phyloP scores from a whole-genome alignment of 1,140 invertebrate genomes.

The Agraylea sexmaculata region DNA sequence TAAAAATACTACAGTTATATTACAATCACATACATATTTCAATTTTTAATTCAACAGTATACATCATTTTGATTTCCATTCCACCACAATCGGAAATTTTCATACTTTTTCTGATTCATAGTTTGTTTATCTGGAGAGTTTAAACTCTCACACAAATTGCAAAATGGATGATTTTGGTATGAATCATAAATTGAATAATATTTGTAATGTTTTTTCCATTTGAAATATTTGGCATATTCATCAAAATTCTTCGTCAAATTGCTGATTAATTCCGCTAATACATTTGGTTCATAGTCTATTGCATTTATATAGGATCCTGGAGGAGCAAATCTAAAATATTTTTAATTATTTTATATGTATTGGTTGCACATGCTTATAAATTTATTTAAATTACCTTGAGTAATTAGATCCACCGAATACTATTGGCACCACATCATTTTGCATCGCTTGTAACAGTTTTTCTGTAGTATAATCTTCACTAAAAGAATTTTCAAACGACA shows the following conservation, averaged over 20 bases:
- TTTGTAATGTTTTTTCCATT: slow-evolving; percentile 26
- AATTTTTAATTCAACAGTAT: too few relatives aligned
- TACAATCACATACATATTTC: too few relatives aligned
- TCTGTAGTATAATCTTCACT: slow-evolving; percentile 52
- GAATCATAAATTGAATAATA: slow-evolving; percentile 16
- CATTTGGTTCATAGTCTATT: neutral
- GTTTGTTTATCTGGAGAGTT: too few relatives aligned
- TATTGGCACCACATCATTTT: slow-evolving; percentile 38
- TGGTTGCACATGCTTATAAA: neutral
- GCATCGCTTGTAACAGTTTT: slow-evolving; percentile 42
- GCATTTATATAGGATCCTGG: slow-evolving; percentile 27
- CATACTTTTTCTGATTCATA: too few relatives aligned
- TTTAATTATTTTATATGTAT: neutral
- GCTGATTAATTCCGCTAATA: slow-evolving; percentile 21
- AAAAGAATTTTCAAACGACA: slow-evolving; percentile 55
- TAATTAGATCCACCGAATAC: slow-evolving; percentile 40
- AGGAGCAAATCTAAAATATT: slow-evolving; percentile 7
- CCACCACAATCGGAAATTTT: too few relatives aligned
- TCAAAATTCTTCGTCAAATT: slow-evolving; percentile 22
- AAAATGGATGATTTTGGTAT: slow-evolving; percentile 19
- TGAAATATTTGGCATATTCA: slow-evolving; percentile 24
- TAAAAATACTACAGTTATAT: too few relatives aligned
- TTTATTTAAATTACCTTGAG: slow-evolving; percentile 15
- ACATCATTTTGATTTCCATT: too few relatives aligned
- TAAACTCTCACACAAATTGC: slow-evolving; percentile 22